Base-by-base conservation (phyloP, 2,797 vertebrate species). In the Diceros bicornis region DNA sequence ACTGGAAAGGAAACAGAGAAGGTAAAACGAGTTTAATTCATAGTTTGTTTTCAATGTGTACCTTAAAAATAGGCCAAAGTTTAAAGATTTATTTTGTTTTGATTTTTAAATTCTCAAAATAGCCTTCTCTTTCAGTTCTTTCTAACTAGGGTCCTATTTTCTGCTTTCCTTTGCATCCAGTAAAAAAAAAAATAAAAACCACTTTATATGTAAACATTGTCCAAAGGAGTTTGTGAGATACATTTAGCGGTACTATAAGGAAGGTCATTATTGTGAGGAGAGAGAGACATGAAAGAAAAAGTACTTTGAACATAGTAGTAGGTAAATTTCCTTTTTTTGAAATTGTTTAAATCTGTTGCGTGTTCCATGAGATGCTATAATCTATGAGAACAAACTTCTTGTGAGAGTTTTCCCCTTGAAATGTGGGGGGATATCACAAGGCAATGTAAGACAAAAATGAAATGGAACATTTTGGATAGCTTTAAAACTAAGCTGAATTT, bases 61-160 rank as follows among this genome's bases (percentile, higher is more conserved):
- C 57, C 25, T 91, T 92, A 72, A 89, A 96, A 77, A 68, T 18
- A 77, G 6, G 18, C 18, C 75, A 47, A 75, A 77, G 5, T 97
- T 96, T 97, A 57, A n/a, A 85, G 83, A 32, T 85, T 81, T 75
- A 20, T 72, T 96, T 97, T 64, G 66, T 90, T 98, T 96, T 92
- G 44, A 85, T 92, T 85, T 89, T 93, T 62, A 62, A 96, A 61
- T 87, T 86, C 85, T 68, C 72, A 89, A 34, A 84, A 44, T 85
- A 72, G 79, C 41, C 55, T 72, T 87, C 32, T 44, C 29, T 91
- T 16, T 82, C 16, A 34, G 0, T 91, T 1, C 52, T 91, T 74
- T 81, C 37, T 90, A 13, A 4, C 17, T 34, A 55, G 89, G 17
- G 7, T 16, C 13, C 8, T 37, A 41, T 62, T 78, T 96, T 72